A percentile compares a stretch with the other conserved stretches of the same genome.
Conservation (phyloP, 2,113 vertebrate species). For the Vulpes lagopus region DNA sequence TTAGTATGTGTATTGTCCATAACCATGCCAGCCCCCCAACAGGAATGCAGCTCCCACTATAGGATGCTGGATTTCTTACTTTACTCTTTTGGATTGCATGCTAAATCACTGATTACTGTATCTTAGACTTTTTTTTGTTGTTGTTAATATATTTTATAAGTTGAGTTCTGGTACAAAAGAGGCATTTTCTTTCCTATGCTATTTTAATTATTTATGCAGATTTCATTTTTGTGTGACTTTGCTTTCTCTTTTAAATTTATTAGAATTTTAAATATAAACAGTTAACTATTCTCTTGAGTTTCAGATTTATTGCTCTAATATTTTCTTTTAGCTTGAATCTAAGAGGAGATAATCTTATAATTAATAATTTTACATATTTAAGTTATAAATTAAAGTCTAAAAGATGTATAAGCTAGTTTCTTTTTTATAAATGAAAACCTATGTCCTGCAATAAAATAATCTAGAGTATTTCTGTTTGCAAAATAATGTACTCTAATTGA, state of each 20-base stretch:
- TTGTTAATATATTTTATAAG: background rate
- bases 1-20: background rate
- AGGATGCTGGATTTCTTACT: background rate
- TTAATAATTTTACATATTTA: conserved; percentile 49
- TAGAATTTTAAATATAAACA: conserved; percentile 34
- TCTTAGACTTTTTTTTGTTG: background rate
- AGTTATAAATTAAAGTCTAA: conserved; percentile 40
- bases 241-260: background rate
- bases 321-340: conserved; percentile 23
- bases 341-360: conserved; percentile 47
- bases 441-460: background rate
- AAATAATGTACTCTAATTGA: conserved; percentile 23
- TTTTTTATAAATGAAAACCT: conserved; percentile 55
- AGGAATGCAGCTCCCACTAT: too few relatives aligned
- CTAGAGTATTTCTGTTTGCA: background rate
- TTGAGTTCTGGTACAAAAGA: conserved; percentile 22
- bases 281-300: conserved; percentile 38
- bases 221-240: conserved; percentile 40
- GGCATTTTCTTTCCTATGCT: background rate
- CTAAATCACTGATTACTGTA: background rate
- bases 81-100: background rate
- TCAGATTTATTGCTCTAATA: conserved; percentile 53
- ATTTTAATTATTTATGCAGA: background rate
- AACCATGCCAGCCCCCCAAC: too few relatives aligned
- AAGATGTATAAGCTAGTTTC: background rate